Evolutionary conservation across 53 echinoderm and acorn worm genomes (phyloP).

Genomic region (Henricia sp.): DNA sequence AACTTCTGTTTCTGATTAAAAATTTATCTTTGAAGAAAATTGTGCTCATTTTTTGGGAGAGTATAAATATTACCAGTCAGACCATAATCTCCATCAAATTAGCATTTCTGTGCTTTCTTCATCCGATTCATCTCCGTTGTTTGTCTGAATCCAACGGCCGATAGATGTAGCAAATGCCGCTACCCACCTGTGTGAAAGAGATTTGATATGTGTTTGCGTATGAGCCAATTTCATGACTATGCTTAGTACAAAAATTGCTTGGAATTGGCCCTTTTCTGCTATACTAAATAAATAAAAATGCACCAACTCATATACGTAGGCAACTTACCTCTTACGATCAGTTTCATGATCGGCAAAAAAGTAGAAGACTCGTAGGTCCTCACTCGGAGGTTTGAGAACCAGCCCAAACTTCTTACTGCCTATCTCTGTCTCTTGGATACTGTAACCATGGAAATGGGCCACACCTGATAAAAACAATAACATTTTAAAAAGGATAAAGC

Average conservation of each 20-base stretch:
- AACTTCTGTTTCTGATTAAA: no score
- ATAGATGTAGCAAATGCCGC: slow-evolving; percentile 92
- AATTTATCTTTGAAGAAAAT: no score
- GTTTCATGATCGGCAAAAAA: slow-evolving; percentile 96
- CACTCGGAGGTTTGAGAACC: slow-evolving; percentile 74
- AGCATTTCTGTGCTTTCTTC: slow-evolving; percentile 86
- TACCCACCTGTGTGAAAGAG: slow-evolving; percentile 75
- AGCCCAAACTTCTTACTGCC: slow-evolving; percentile 90
- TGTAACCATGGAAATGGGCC: slow-evolving; percentile 99
- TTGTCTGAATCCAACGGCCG: slow-evolving; percentile 90
- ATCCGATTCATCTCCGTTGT: slow-evolving; percentile 75
- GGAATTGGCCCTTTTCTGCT: neutral
- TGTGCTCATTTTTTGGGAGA: no score
- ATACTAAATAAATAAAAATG: no score
- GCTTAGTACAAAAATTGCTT: no score
- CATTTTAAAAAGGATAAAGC: neutral
- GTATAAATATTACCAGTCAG: no score
- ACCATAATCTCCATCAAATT: no score
- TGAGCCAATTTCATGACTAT: neutral
- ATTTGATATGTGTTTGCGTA: no score
- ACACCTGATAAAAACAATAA: slow-evolving; percentile 71
- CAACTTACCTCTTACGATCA: slow-evolving; percentile 85
- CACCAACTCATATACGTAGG: neutral
- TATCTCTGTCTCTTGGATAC: slow-evolving; percentile 88
- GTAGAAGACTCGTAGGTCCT: slow-evolving; percentile 81